Evolutionary conservation across 2,113 vertebrate genomes (phyloP).

Genomic region (Apistogramma diplotaenia): DNA sequence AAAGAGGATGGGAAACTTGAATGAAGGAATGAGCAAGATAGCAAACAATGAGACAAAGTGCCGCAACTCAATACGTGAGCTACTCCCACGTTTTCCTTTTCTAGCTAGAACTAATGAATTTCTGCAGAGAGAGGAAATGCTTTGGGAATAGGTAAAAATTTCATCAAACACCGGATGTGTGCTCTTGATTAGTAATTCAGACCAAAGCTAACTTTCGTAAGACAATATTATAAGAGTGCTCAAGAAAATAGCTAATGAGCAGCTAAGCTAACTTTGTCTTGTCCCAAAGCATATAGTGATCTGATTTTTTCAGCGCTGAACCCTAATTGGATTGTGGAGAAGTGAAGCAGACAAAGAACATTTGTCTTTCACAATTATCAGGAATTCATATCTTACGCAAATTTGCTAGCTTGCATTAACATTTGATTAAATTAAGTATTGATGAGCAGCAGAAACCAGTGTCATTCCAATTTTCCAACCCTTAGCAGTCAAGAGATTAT

Average conservation of each 20-base stretch:
- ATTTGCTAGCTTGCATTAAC: conserved; percentile 62
- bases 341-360: conserved; percentile 58
- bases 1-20: conserved; percentile 5
- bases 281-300: conserved; percentile 59
- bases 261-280: conserved; percentile 63
- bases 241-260: conserved; percentile 69
- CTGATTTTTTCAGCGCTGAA: conserved; percentile 40
- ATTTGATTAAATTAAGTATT: conserved; percentile 64
- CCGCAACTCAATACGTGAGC: conserved; percentile 29
- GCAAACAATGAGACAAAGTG: conserved; percentile 33
- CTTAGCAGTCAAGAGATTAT: conserved; percentile 4
- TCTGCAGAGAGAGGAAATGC: conserved; percentile 56
- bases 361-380: conserved; percentile 60
- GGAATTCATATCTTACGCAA: conserved; percentile 61
- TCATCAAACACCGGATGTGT: conserved; percentile 73
- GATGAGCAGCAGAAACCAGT: conserved; percentile 49
- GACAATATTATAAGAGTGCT: conserved; percentile 72
- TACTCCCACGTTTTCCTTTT: conserved; percentile 34
- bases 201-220: conserved; percentile 66
- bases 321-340: conserved; percentile 69
- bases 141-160: conserved; percentile 65
- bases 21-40: conserved; percentile 27
- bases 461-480: conserved; percentile 21
- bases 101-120: conserved; percentile 61
- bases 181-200: conserved; percentile 68